Base-by-base conservation (phyloP, 2,797 vertebrate species). In the Hapalemur alaotrensis region DNA sequence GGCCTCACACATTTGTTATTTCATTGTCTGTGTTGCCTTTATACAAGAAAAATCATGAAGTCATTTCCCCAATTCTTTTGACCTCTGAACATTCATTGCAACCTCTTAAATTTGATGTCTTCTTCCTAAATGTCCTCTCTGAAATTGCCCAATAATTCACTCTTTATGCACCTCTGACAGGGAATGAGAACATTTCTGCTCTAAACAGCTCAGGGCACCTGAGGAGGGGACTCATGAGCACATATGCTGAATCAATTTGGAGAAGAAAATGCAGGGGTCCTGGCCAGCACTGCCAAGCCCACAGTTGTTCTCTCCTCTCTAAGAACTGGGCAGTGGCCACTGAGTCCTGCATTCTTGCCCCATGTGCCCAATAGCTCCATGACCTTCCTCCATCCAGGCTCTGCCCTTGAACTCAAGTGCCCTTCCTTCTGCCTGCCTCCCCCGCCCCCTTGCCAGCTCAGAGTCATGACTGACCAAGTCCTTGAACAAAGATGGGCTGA, bases 91-190 rank as follows among this genome's bases (percentile, higher is more conserved):
- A 7, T 52, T 86, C 82, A 3, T 12, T 46, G 28, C 73, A 73
- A 52, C 30, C 96, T 65, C 15, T 96, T 91, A 93, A 95, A 73
- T 79, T 32, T 61, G 50, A 93, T 30, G 88, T 93, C 92, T 97
- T 90, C 86, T 95, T 97, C 72, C 79, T 79, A 54, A 93, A 96
- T 73, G 89, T 78, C 92, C 88, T 23, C 67, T 41, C 11, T 13
- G 9, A 1, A 95, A 93, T 63, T 89, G 81, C 67, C 85, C 28
- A 0, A 52, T 92, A 70, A 67, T 32, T 92, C 84, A 91, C 86
- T 93, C 73, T 48, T 75, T 50, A 0, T 2, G n/a, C 57, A 23
- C 76, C 83, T 57, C 46, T 61, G 94, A 89, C 50, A 43, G 86
- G 41, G 43, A 80, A 7, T 10, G 6, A 61, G 81, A 54, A 48